A percentile compares a stretch with the other conserved stretches of the same genome.
These are phyloP conservation scores for Xiphias gladius DNA, from an alignment of 2,113 vertebrate genomes.

Conservation along the genomic window DNA sequence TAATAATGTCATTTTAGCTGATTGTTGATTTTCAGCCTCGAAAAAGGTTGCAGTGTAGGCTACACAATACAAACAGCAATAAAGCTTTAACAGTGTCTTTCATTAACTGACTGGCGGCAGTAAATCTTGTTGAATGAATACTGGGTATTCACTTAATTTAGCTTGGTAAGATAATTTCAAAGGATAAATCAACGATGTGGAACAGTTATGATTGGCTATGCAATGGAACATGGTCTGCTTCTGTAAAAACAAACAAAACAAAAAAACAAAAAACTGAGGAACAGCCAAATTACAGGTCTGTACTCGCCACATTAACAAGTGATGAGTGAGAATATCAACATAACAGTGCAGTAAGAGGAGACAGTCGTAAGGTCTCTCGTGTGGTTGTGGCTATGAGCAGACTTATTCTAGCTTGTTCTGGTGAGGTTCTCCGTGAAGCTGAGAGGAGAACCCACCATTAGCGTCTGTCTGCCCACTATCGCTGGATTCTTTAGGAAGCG, in stretches of 20 bases:
- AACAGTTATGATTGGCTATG: neutral
- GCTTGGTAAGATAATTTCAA: neutral
- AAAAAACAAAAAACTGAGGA: neutral
- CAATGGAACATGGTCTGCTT: neutral
- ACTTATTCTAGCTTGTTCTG: neutral
- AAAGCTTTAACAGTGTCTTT: too few species aligned
- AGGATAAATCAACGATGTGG: neutral
- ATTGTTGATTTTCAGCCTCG: too few species aligned
- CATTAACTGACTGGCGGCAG: neutral
- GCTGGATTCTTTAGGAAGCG: conserved; percentile 63
- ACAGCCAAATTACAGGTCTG: neutral
- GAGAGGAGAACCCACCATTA: conserved; percentile 19
- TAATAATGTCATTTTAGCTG: too few species aligned
- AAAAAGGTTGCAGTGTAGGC: too few species aligned
- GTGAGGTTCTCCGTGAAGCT: neutral
- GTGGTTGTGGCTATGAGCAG: neutral
- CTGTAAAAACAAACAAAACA: neutral
- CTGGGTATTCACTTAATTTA: neutral
- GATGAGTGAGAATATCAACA: neutral
- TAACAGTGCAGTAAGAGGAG: neutral
- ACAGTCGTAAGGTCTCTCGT: neutral
- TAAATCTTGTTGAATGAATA: too few species aligned
- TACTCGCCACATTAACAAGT: neutral
- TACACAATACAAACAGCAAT: too few species aligned
- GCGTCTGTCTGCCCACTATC: conserved; percentile 15